phyloP scores from a whole-genome alignment of 2,888 invertebrate species.

The Euzophera pinguis region DNA sequence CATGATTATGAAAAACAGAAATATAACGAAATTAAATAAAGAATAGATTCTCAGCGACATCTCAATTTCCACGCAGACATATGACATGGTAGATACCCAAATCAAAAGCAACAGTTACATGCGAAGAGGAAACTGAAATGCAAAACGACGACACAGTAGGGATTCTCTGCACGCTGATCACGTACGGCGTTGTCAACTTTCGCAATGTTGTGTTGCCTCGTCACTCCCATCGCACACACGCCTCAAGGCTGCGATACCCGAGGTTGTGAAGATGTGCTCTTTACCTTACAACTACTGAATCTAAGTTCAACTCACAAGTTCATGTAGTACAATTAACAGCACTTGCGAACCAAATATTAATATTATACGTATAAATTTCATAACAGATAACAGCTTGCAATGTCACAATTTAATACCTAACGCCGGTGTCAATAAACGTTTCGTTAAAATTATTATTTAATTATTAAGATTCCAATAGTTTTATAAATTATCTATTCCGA shows the following conservation, averaged over 20 bases:
- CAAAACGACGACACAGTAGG: conserved; percentile 47
- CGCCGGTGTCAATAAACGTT: too few species aligned
- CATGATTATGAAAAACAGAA: too few species aligned
- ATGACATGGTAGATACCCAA: neutral
- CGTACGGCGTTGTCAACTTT: conserved; percentile 74
- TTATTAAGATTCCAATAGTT: too few species aligned
- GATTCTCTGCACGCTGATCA: conserved; percentile 63
- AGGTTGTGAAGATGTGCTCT: conserved; percentile 46
- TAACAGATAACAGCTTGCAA: neutral
- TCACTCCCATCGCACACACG: conserved; percentile 49
- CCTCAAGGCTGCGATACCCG: conserved; percentile 64
- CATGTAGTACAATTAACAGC: neutral
- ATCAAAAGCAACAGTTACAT: conserved; percentile 30
- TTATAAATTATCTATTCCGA: too few species aligned
- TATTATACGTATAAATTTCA: neutral
- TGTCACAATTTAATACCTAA: too few species aligned
- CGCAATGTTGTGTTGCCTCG: conserved; percentile 72
- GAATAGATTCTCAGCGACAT: too few species aligned
- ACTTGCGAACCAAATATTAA: conserved; percentile 5
- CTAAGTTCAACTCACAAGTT: neutral
- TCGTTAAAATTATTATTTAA: too few species aligned
- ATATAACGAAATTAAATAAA: too few species aligned
- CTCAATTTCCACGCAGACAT: neutral
- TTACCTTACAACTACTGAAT: conserved; percentile 31
- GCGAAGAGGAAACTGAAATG: conserved; percentile 55